Evolutionary conservation across 2,113 vertebrate species (phyloP).

Genomic region (Silurus asotus): DNA sequence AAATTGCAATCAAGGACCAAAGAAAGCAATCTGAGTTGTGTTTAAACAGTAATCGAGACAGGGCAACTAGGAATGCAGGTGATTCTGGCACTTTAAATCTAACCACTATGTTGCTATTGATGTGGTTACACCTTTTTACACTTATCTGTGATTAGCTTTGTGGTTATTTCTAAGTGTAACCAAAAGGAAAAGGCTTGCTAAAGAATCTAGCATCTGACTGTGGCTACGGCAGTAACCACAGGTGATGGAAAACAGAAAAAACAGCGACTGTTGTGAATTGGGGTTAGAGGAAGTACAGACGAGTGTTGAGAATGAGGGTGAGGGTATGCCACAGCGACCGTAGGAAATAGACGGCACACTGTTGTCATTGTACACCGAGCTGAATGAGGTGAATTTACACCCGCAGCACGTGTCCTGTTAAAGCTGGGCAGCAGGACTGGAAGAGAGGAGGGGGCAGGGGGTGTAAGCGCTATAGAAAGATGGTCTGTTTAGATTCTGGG

Average conservation of each 20-base stretch:
- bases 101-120: background rate
- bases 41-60: background rate
- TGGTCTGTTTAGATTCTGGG: slow-evolving; percentile 65
- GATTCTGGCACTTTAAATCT: background rate
- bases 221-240: slow-evolving; percentile 19
- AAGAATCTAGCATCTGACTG: background rate
- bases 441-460: slow-evolving; percentile 61
- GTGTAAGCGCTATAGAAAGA: slow-evolving; percentile 55
- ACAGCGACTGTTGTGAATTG: slow-evolving; percentile 29
- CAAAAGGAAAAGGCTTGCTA: slow-evolving; percentile 1
- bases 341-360: slow-evolving; percentile 50
- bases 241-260: slow-evolving; percentile 27
- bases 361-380: slow-evolving; percentile 66
- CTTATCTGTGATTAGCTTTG: slow-evolving; percentile 17
- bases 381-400: slow-evolving; percentile 74
- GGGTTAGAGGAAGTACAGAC: slow-evolving; percentile 26
- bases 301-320: slow-evolving; percentile 47
- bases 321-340: slow-evolving; percentile 50
- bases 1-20: background rate
- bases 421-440: slow-evolving; percentile 58
- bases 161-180: background rate
- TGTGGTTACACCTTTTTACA: background rate
- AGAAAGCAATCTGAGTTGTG: background rate
- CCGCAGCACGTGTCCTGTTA: slow-evolving; percentile 71
- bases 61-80: background rate